These are phyloP conservation scores for Semnornis frantzii DNA, from an alignment of 2,113 vertebrate genomes.

Conservation along the genomic window DNA sequence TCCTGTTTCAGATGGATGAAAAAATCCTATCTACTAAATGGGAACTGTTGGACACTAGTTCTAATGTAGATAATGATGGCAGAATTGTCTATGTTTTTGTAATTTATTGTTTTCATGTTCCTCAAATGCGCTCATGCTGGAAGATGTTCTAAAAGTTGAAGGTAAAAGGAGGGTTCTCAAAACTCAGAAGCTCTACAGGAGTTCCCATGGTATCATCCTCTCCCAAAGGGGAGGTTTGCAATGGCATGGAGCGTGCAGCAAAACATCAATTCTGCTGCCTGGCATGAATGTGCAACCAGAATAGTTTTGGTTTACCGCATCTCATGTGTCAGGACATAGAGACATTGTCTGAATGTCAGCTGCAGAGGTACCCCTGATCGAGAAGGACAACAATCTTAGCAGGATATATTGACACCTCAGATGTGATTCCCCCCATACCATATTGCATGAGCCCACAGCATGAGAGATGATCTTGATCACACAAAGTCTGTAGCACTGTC, in stretches of 20 bases:
- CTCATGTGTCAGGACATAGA: background rate
- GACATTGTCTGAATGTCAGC: background rate
- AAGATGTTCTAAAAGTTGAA: background rate
- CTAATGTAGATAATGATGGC: background rate
- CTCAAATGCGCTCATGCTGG: background rate
- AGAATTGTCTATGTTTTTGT: background rate
- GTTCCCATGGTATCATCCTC: background rate
- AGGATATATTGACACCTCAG: background rate
- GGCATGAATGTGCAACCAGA: background rate
- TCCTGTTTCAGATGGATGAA: background rate
- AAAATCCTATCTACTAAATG: background rate
- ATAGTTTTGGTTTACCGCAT: background rate
- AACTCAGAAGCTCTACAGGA: background rate
- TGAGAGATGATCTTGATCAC: background rate
- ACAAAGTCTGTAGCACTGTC: background rate
- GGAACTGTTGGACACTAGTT: background rate
- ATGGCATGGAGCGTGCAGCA: fast-evolving
- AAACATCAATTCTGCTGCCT: background rate
- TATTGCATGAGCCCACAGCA: background rate
- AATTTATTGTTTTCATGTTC: background rate
- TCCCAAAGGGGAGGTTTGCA: background rate
- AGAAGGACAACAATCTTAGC: background rate
- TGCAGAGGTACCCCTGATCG: background rate
- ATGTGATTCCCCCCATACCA: background rate
- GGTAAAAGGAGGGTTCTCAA: background rate